These are phyloP conservation scores for Nothura maculosa DNA, from an alignment of 2,797 vertebrate species.

Conservation along the genomic window DNA sequence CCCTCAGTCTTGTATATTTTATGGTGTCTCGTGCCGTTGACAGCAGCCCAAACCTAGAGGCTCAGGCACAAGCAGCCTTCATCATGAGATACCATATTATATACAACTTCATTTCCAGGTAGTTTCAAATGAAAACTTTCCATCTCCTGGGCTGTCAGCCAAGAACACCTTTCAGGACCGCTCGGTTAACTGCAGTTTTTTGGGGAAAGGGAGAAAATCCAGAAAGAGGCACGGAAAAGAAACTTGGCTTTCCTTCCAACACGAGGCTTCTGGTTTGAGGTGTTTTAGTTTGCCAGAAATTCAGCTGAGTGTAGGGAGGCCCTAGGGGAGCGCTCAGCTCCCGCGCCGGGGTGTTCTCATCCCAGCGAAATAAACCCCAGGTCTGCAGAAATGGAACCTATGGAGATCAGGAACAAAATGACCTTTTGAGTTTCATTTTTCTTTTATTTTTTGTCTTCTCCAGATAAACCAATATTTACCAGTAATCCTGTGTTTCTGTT, in stretches of 20 bases:
- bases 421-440: background rate
- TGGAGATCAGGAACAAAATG: conserved; percentile 25
- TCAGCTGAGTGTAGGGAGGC: background rate
- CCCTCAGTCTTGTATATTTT: conserved; percentile 65
- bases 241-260: background rate
- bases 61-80: conserved; percentile 43
- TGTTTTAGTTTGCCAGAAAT: conserved; percentile 15
- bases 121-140: conserved; percentile 55
- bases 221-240: background rate
- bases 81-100: conserved; percentile 69
- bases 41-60: background rate
- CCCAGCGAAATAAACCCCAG: background rate
- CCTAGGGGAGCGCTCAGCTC: background rate
- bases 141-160: conserved; percentile 9
- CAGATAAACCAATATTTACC: conserved; percentile 86
- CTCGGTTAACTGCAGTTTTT: background rate
- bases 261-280: conserved; percentile 78
- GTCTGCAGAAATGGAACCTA: background rate
- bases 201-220: background rate
- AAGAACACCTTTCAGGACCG: background rate
- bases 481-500: conserved; percentile 85
- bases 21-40: conserved; percentile 40
- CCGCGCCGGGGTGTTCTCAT: background rate
- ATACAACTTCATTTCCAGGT: conserved; percentile 66
- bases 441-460: conserved; percentile 64